Percentiles rank a stretch among this genome's conserved stretches.
Evolutionary conservation across 2,797 vertebrate genomes (phyloP).

Genomic region (Adelosebastes latens): DNA sequence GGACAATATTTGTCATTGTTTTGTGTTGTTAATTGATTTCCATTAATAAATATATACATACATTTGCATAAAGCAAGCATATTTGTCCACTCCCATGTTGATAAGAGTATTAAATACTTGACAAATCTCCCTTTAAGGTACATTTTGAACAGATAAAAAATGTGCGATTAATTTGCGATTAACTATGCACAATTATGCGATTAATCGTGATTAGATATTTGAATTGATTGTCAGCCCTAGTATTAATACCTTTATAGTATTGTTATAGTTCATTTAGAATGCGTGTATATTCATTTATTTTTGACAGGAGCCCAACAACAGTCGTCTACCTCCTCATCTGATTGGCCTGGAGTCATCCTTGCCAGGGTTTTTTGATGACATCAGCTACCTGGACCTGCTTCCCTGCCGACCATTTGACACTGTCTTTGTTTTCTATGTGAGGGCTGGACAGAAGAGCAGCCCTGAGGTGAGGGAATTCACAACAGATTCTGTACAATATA

Average conservation of each 20-base stretch:
- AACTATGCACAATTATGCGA: too few relatives aligned
- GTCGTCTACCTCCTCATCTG: slow-evolving; percentile 96
- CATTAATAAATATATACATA: too few relatives aligned
- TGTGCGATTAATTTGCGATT: too few relatives aligned
- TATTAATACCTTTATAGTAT: background rate
- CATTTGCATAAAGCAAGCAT: too few relatives aligned
- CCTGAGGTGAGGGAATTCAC: slow-evolving; percentile 86
- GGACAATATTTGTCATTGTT: too few relatives aligned
- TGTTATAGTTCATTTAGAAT: background rate
- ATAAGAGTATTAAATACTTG: too few relatives aligned
- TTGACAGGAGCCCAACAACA: slow-evolving; percentile 92
- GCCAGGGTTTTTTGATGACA: slow-evolving; percentile 94
- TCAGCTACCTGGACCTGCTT: slow-evolving; percentile 94
- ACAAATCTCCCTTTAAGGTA: too few relatives aligned
- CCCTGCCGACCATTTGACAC: slow-evolving; percentile 97
- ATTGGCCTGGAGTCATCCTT: slow-evolving; percentile 93
- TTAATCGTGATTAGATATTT: too few relatives aligned
- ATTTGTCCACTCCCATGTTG: too few relatives aligned
- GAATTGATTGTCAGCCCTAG: too few relatives aligned
- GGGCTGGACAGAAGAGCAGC: slow-evolving; percentile 93
- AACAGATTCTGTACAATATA: background rate
- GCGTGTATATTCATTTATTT: background rate
- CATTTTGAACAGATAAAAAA: too few relatives aligned
- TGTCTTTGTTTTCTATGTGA: slow-evolving; percentile 97
- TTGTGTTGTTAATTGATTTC: too few relatives aligned